Evolutionary conservation across 2,113 vertebrate genomes (phyloP).

Genomic region (human): DNA sequence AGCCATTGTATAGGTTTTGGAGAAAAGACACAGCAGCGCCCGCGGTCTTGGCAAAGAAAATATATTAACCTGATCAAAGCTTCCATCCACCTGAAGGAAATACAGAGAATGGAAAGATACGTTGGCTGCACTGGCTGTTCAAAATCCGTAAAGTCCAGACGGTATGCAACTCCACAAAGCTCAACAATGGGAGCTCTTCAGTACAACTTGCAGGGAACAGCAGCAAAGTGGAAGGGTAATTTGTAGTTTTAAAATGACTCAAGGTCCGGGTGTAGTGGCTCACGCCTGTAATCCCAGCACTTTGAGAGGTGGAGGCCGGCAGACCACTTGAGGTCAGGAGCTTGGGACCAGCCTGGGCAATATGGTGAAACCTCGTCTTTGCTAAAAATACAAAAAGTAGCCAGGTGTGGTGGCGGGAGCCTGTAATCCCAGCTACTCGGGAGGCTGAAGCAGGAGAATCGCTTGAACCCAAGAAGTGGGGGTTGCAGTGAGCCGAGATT

Average conservation of each 20-base stretch:
- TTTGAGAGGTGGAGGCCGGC: too few relatives aligned
- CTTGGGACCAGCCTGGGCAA: too few relatives aligned
- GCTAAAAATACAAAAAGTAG: too few relatives aligned
- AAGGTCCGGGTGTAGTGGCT: too few relatives aligned
- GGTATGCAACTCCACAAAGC: background rate
- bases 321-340: too few relatives aligned
- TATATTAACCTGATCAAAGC: background rate
- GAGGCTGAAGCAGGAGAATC: too few relatives aligned
- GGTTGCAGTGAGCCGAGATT: too few relatives aligned
- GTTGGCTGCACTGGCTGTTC: background rate
- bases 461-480: too few relatives aligned
- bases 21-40: background rate
- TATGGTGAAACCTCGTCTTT: too few relatives aligned
- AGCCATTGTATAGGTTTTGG: background rate
- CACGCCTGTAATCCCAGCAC: too few relatives aligned
- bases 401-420: too few relatives aligned
- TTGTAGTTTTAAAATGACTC: background rate
- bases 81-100: background rate
- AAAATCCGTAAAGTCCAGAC: background rate
- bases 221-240: background rate
- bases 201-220: background rate
- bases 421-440: too few relatives aligned
- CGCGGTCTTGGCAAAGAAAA: fast-evolving
- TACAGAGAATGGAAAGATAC: background rate
- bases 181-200: background rate